Evolutionary conservation across 1,140 invertebrate genomes (phyloP), one percentile per base, ranked within the genome.

Genomic region (Cotesia typhae): DNA sequence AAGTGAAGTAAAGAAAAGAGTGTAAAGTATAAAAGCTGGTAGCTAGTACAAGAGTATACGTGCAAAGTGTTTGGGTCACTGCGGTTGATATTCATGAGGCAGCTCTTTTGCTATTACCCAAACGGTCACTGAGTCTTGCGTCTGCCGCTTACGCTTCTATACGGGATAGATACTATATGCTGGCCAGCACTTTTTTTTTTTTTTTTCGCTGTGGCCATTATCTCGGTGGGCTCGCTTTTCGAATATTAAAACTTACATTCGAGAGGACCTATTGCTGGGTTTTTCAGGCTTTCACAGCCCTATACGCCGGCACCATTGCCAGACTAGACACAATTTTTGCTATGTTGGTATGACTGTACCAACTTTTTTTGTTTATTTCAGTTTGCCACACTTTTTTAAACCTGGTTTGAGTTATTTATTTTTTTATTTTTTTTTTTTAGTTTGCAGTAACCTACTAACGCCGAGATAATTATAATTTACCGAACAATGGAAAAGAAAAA

Each of bases 1-100:
- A 28, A 28, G 28, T 47, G 5, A 47, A 10, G 10, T 9, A 47
- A 47, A 47, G 10, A 47, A 47, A 9, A 47, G 20, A 41, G 12
- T 20, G n/a, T 64, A 36, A 28, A 28, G 37, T 35, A 36, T 37
- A 64, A 12, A 36, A 64, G 4, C 37, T 41, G n/a, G 17, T 12
- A 64, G 35, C 37, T 41, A 36, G 17, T 12, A 41, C 38, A 41
- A 41, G 9, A 41, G 38, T 47, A 47, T 28, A 64, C 14, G 69
- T 71, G 69, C 47, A 36, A 71, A 71, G 9, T 71, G 59, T 41
- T 71, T 71, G 69, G 69, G 69, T 71, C 69, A 71, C 69, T 71
- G 69, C 69, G 69, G 69, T 63, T 71, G 69, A 71, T 64, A 71
- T 71, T 71, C 69, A 71, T 71, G 69, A 71, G 17, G 28, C n/a